phyloP scores from a whole-genome alignment of 2,797 vertebrate species.

The Atherinosoma microstoma region DNA sequence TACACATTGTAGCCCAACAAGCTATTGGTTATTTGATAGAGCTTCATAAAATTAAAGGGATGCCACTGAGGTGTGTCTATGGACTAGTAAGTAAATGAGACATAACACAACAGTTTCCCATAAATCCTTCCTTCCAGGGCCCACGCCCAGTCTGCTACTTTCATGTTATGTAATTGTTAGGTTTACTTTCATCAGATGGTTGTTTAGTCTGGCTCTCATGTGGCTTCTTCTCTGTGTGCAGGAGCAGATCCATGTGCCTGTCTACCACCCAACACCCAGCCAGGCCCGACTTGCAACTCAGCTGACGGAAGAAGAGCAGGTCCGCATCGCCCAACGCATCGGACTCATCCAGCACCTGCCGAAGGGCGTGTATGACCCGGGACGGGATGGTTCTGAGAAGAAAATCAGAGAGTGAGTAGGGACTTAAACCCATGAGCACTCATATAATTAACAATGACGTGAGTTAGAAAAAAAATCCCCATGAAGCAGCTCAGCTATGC shows the following conservation, averaged over 20 bases:
- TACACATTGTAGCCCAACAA: background rate
- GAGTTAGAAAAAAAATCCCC: background rate
- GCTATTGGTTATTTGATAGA: background rate
- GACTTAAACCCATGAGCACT: background rate
- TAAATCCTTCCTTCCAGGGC: background rate
- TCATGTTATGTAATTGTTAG: background rate
- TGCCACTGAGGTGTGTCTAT: background rate
- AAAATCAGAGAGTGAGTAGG: slow-evolving; percentile 88
- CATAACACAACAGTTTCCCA: background rate
- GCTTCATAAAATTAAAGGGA: background rate
- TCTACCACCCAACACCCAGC: slow-evolving; percentile 89
- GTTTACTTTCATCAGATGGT: background rate
- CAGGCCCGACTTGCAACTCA: slow-evolving; percentile 88
- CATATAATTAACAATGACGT: background rate
- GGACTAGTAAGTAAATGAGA: background rate
- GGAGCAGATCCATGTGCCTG: slow-evolving; percentile 86
- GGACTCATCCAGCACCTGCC: slow-evolving; percentile 92
- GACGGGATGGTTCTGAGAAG: slow-evolving; percentile 85
- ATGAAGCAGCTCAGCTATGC: background rate
- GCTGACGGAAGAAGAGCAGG: slow-evolving; percentile 90
- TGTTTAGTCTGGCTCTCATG: slow-evolving; percentile 2
- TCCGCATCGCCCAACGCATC: slow-evolving; percentile 89
- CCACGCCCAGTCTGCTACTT: background rate
- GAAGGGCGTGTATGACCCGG: slow-evolving; percentile 86
- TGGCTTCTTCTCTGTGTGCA: slow-evolving; percentile 44